A percentile compares a stretch with the other conserved stretches of the same genome.
Conservation (phyloP, 1,140 invertebrate species). For the Danaus melanippus region DNA sequence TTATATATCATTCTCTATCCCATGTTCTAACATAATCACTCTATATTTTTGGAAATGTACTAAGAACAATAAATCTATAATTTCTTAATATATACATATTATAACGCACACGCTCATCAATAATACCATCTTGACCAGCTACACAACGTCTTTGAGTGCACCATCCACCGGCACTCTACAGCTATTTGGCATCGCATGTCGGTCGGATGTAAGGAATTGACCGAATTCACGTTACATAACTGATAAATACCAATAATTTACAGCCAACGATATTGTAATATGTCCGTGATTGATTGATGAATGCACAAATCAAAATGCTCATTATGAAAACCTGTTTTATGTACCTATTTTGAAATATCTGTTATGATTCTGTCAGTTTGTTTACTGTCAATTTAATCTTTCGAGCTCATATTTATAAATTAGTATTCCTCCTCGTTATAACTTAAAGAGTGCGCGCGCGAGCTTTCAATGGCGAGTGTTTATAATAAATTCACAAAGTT, state of each 20-base stretch:
- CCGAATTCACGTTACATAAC: slow-evolving; percentile 14
- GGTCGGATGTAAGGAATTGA: slow-evolving; percentile 4
- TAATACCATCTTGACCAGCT: too few relatives aligned
- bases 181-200: slow-evolving; percentile 12
- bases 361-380: too few relatives aligned
- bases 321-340: background rate
- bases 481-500: slow-evolving; percentile 47
- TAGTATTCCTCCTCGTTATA: slow-evolving; percentile 9
- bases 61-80: too few relatives aligned
- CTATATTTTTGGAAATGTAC: too few relatives aligned
- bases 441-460: slow-evolving; percentile 25
- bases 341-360: too few relatives aligned
- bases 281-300: slow-evolving; percentile 3
- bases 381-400: too few relatives aligned
- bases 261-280: background rate
- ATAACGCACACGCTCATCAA: too few relatives aligned
- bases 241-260: slow-evolving; percentile 13
- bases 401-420: too few relatives aligned
- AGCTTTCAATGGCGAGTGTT: slow-evolving; percentile 33
- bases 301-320: slow-evolving; percentile 1
- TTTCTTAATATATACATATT: too few relatives aligned
- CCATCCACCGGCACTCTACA: slow-evolving; percentile 10
- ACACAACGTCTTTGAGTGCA: too few relatives aligned
- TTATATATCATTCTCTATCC: too few relatives aligned
- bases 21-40: too few relatives aligned